A percentile compares a stretch with the other conserved stretches of the same genome.
These are phyloP conservation scores for Dipodomys ordii DNA, from an alignment of 2,113 vertebrate species.

Conservation along the genomic window DNA sequence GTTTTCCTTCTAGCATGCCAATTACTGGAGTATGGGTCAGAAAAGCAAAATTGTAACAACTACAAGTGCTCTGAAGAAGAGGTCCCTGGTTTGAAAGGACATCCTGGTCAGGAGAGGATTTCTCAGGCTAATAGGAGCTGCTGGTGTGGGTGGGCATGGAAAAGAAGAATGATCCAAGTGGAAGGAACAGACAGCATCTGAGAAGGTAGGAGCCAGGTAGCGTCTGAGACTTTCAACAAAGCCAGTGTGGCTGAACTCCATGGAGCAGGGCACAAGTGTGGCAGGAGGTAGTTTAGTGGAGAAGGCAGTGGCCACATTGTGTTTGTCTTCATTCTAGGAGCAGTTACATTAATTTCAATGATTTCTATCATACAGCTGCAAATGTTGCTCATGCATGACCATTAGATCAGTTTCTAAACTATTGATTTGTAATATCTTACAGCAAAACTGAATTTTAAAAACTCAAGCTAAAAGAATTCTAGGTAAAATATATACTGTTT, in stretches of 20 bases:
- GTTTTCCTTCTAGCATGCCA: background rate
- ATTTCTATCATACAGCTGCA: background rate
- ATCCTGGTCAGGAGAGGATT: background rate
- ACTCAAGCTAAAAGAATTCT: background rate
- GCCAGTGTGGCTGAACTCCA: background rate
- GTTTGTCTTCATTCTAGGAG: constrained; percentile 1
- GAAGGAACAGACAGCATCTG: background rate
- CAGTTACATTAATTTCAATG: constrained; percentile 61
- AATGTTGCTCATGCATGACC: constrained; percentile 25
- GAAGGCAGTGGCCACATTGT: constrained; percentile 13
- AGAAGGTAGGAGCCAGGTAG: background rate
- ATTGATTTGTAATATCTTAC: constrained; percentile 4
- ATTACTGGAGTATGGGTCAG: background rate
- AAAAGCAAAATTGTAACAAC: background rate
- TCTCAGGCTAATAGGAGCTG: background rate
- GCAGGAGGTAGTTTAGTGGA: background rate
- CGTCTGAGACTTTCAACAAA: background rate
- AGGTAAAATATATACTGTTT: background rate
- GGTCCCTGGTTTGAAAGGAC: background rate
- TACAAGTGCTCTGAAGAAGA: background rate
- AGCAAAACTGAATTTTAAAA: background rate
- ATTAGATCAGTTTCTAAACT: constrained; percentile 39
- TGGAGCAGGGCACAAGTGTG: background rate
- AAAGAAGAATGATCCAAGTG: background rate
- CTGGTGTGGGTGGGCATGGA: background rate